Percentiles rank a stretch among this genome's conserved stretches.
Conservation (phyloP, 2,113 vertebrate species). For the Calypte anna region DNA sequence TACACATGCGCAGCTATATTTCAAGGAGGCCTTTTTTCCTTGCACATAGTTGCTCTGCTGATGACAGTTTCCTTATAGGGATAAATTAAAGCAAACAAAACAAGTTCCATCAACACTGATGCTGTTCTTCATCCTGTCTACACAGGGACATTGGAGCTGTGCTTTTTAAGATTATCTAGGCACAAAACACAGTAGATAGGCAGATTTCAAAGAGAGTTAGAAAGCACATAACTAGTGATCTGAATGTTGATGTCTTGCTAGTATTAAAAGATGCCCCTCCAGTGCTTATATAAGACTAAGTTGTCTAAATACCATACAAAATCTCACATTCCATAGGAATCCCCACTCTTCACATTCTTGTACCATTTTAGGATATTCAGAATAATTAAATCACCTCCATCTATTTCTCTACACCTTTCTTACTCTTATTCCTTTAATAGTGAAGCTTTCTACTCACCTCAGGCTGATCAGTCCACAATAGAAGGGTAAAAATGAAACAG, state of each 20-base stretch:
- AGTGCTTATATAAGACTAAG: background rate
- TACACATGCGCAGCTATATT: accelerated
- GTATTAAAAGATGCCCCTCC: background rate
- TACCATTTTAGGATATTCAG: background rate
- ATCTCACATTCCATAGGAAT: background rate
- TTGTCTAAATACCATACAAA: background rate
- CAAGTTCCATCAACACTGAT: background rate
- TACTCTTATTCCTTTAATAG: background rate
- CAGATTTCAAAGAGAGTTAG: background rate
- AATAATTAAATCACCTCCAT: background rate
- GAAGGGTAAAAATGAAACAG: background rate
- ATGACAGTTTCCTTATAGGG: background rate
- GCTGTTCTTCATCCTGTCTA: background rate
- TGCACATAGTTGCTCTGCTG: background rate
- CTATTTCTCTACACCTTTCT: background rate
- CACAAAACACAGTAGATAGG: background rate
- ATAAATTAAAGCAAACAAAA: background rate
- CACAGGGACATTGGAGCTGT: background rate
- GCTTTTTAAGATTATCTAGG: background rate
- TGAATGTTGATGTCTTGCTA: background rate
- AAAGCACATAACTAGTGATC: background rate
- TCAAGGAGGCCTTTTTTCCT: background rate
- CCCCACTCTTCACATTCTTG: background rate
- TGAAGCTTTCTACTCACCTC: background rate
- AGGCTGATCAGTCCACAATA: background rate